A percentile compares a stretch with the other conserved stretches of the same genome.
Evolutionary conservation across 2,888 invertebrate genomes (phyloP).

Genomic region (Lithophane ornitopus): DNA sequence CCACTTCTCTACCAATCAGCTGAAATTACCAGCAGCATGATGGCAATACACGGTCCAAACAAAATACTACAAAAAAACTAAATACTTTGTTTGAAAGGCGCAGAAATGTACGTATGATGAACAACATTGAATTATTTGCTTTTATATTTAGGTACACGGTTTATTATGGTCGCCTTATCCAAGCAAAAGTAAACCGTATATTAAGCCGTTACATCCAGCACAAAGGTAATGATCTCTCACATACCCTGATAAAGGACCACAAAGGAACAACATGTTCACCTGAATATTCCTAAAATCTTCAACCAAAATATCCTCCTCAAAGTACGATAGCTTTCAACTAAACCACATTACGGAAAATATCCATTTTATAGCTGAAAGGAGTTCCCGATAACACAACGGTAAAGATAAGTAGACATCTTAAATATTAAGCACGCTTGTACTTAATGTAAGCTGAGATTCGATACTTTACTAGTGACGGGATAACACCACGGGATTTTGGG

Average conservation of each 20-base stretch:
- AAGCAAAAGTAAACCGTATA: too few relatives aligned
- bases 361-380: conserved; percentile 41
- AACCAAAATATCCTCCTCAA: conserved; percentile 7
- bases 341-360: conserved; percentile 38
- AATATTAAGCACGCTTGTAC: conserved; percentile 59
- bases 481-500: conserved; percentile 32
- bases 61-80: too few relatives aligned
- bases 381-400: conserved; percentile 56
- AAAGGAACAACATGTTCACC: conserved; percentile 7
- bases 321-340: conserved; percentile 23
- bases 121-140: too few relatives aligned
- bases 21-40: not conserved
- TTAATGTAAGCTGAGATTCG: conserved; percentile 56
- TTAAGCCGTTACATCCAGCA: not conserved
- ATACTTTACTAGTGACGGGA: conserved; percentile 55
- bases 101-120: too few relatives aligned
- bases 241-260: not conserved
- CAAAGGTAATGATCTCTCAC: not conserved
- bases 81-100: too few relatives aligned
- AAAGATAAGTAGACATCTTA: conserved; percentile 63
- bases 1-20: not conserved
- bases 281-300: conserved; percentile 8
- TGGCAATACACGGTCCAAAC: not conserved
- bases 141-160: too few relatives aligned
- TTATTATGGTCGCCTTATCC: too few relatives aligned